Conservation (phyloP, 2,113 vertebrate species). For the Clarias gariepinus region DNA sequence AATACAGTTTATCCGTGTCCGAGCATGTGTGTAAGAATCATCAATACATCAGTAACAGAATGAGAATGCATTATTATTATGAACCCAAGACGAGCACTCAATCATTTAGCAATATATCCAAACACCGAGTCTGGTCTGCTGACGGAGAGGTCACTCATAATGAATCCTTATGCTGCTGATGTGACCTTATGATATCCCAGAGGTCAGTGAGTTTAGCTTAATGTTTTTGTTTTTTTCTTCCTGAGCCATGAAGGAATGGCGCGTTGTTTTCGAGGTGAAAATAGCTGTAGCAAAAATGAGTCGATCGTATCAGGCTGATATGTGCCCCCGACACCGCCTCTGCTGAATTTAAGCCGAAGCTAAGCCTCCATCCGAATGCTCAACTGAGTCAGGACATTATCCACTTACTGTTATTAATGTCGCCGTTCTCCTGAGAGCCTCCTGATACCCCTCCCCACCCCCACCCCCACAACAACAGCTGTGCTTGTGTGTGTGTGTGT, state of each 20-base stretch:
- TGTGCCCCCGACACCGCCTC: constrained; percentile 12
- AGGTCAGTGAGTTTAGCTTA: constrained; percentile 28
- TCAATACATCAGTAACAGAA: constrained; percentile 10
- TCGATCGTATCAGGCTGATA: constrained; percentile 36
- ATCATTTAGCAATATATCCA: constrained; percentile 22
- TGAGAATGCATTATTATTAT: background rate
- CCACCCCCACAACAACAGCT: constrained; percentile 1
- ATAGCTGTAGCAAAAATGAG: constrained; percentile 23
- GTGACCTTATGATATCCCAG: constrained; percentile 10
- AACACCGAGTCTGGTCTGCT: background rate
- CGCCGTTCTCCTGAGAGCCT: constrained; percentile 65
- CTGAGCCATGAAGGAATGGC: background rate
- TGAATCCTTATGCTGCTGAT: constrained; percentile 2
- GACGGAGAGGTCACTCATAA: constrained; percentile 1
- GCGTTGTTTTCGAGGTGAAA: constrained; percentile 15
- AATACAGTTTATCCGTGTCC: background rate
- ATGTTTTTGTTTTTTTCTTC: background rate
- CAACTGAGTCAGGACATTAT: constrained; percentile 70
- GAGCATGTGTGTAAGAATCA: background rate
- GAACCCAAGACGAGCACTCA: background rate
- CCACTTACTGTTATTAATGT: constrained; percentile 79
- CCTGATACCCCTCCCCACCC: constrained; percentile 16
- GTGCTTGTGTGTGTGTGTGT: constrained; percentile 29
- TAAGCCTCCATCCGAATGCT: constrained; percentile 75
- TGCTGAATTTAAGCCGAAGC: constrained; percentile 68